Evolutionary conservation across 2,888 invertebrate genomes (phyloP).

Genomic region (Lathronympha strigana): DNA sequence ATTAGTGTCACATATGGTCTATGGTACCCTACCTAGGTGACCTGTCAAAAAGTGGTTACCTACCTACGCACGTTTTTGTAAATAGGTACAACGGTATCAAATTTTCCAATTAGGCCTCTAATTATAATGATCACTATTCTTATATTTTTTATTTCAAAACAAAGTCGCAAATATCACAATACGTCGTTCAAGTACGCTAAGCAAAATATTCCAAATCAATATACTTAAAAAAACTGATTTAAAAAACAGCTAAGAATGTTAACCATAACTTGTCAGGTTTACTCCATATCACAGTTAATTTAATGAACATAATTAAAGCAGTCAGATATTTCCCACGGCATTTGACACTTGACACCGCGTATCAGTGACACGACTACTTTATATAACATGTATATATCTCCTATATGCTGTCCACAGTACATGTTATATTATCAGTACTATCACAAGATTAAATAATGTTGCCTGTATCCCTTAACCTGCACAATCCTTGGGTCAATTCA

Average conservation of each 20-base stretch:
- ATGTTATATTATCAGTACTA: neutral
- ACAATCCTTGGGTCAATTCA: no score
- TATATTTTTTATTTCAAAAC: no score
- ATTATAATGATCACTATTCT: no score
- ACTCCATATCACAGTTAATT: slow-evolving; percentile 3
- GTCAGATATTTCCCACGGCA: slow-evolving; percentile 17
- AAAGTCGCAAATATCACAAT: no score
- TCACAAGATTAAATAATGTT: neutral
- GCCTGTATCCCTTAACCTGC: no score
- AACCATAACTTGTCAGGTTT: neutral
- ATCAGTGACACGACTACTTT: slow-evolving; percentile 22
- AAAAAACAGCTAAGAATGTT: neutral
- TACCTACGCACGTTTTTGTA: no score
- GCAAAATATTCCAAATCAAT: no score
- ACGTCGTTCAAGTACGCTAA: no score
- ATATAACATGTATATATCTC: neutral
- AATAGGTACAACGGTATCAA: no score
- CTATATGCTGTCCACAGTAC: neutral
- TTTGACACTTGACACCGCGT: slow-evolving; percentile 23
- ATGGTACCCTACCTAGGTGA: neutral
- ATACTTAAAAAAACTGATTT: no score
- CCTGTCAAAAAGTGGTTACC: neutral
- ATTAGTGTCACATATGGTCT: neutral
- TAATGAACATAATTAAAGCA: slow-evolving; percentile 10
- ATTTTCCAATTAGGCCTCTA: no score